These are phyloP conservation scores for Caenorhabditis imperialis DNA, from an alignment of 2,888 invertebrate genomes.

Conservation along the genomic window DNA sequence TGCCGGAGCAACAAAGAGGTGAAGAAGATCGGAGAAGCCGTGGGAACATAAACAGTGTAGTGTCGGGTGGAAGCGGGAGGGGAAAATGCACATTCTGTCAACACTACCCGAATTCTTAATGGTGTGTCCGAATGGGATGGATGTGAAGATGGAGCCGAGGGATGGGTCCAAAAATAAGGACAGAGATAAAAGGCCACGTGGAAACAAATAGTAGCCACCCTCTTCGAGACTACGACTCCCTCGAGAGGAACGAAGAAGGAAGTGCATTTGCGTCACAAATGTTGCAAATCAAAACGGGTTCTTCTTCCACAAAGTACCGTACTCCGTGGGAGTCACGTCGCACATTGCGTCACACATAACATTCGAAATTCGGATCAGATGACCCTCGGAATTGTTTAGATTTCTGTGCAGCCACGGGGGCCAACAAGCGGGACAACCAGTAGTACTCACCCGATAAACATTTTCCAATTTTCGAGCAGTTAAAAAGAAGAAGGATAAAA, in stretches of 20 bases:
- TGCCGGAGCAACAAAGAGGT: no score
- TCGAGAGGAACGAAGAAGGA: slow-evolving; percentile 20
- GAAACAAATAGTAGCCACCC: slow-evolving; percentile 17
- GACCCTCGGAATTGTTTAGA: slow-evolving; percentile 43
- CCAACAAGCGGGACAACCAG: no score
- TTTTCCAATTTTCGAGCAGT: no score
- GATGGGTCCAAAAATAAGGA: slow-evolving; percentile 8
- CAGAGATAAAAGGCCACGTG: slow-evolving; percentile 21
- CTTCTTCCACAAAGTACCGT: no score
- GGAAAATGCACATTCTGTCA: slow-evolving; percentile 36
- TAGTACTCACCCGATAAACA: no score
- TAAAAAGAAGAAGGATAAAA: no score
- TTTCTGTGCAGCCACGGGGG: neutral
- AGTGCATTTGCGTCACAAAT: no score
- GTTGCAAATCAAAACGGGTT: no score
- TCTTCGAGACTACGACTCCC: slow-evolving; percentile 48
- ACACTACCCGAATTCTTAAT: slow-evolving; percentile 37
- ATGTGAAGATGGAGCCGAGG: neutral
- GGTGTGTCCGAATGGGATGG: slow-evolving; percentile 2
- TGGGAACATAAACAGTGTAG: slow-evolving; percentile 44
- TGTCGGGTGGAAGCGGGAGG: slow-evolving; percentile 14
- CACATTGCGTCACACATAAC: no score
- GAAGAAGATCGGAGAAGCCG: slow-evolving; percentile 6
- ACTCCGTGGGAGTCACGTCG: no score
- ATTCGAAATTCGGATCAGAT: slow-evolving; percentile 12